Conservation (phyloP, 2,888 invertebrate species). For the Pheosia tremula region DNA sequence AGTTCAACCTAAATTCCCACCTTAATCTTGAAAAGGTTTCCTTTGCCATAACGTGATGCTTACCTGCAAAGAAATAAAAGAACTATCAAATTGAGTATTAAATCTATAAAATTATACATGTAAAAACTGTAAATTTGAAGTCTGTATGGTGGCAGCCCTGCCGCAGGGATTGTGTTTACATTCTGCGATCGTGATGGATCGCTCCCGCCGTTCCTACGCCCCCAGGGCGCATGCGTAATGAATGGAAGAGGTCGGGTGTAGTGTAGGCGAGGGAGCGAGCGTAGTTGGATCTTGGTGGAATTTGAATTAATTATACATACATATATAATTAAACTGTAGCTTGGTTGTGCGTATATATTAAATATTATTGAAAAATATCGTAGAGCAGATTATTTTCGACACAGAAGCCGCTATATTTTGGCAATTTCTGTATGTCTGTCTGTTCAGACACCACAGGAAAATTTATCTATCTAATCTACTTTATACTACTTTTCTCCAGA, state of each 20-base stretch:
- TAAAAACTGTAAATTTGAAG: background rate
- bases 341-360: too few species aligned
- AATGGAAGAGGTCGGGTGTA: conserved; percentile 8
- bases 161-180: conserved; percentile 36
- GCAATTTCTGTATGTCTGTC: too few species aligned
- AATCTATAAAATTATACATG: background rate
- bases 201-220: conserved; percentile 24
- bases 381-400: too few species aligned
- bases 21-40: background rate
- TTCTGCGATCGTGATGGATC: conserved; percentile 41
- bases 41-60: background rate
- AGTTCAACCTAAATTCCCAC: background rate
- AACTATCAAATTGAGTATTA: background rate
- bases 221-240: conserved; percentile 7
- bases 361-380: too few species aligned
- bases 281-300: conserved; percentile 5
- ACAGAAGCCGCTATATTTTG: too few species aligned
- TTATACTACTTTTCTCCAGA: too few species aligned
- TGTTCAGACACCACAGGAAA: too few species aligned
- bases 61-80: background rate
- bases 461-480: too few species aligned
- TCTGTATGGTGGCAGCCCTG: conserved; percentile 30
- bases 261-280: background rate
- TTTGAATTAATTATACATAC: background rate
- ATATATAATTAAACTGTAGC: too few species aligned